phyloP scores from a whole-genome alignment of 1,140 invertebrate genomes.

The Liolophura sinensis region DNA sequence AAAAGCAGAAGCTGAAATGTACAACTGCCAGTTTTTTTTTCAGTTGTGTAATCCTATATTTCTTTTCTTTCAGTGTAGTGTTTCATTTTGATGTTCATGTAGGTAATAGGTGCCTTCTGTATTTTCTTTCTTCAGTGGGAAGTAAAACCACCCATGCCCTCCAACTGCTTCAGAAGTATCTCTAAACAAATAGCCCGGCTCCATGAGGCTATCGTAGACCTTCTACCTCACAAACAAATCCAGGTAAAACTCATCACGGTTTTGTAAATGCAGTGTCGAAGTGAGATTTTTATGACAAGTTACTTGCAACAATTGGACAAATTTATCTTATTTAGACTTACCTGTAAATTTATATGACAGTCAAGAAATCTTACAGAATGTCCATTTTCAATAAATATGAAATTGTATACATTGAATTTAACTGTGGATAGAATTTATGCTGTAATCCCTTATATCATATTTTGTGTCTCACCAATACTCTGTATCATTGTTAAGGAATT shows the following conservation, averaged over 20 bases:
- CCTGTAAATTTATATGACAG: slow-evolving; percentile 71
- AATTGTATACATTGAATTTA: background rate
- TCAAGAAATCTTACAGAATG: background rate
- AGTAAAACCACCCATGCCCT: slow-evolving; percentile 92
- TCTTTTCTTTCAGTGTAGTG: slow-evolving; percentile 27
- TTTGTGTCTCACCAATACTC: too few relatives aligned
- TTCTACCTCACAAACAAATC: slow-evolving; percentile 56
- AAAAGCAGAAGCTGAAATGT: too few relatives aligned
- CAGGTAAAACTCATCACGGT: slow-evolving; percentile 39
- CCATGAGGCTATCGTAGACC: slow-evolving; percentile 79
- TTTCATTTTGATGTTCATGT: background rate
- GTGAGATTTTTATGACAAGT: background rate
- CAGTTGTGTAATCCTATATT: background rate
- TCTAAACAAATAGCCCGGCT: slow-evolving; percentile 89
- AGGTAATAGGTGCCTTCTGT: background rate
- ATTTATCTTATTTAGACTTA: background rate
- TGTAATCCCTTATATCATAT: too few relatives aligned
- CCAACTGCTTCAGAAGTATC: slow-evolving; percentile 87
- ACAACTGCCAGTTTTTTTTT: too few relatives aligned
- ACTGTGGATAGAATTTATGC: too few relatives aligned
- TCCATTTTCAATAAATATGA: background rate
- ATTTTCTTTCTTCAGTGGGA: slow-evolving; percentile 73
- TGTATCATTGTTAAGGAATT: too few relatives aligned
- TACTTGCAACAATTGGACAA: background rate
- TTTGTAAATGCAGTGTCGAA: background rate